These are phyloP conservation scores for Limanda limanda DNA, from an alignment of 2,113 vertebrate genomes.

Conservation along the genomic window DNA sequence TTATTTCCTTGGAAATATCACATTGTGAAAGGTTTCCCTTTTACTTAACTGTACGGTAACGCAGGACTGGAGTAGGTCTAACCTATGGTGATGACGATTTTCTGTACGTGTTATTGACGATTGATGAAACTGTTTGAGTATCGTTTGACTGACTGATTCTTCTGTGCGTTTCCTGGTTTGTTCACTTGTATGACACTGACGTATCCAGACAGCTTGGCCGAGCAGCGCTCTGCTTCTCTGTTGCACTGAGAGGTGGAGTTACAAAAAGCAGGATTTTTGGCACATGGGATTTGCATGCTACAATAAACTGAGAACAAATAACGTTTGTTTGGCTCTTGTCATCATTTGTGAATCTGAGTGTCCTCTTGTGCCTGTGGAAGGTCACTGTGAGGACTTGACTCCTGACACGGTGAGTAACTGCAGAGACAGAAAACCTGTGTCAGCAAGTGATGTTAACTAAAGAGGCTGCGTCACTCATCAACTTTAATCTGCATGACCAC, in stretches of 20 bases:
- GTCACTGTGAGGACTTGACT: not conserved
- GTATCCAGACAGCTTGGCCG: conserved; percentile 82
- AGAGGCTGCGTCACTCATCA: not conserved
- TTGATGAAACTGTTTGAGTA: conserved; percentile 30
- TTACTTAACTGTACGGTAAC: conserved; percentile 86
- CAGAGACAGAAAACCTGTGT: not conserved
- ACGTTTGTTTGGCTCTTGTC: conserved; percentile 32
- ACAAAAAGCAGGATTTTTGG: conserved; percentile 80
- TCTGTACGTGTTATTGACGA: conserved; percentile 63
- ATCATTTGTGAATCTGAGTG: conserved; percentile 13
- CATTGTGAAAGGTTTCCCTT: conserved; percentile 89
- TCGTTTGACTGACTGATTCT: conserved; percentile 73
- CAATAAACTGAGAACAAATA: conserved; percentile 86
- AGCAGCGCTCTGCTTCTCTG: conserved; percentile 84
- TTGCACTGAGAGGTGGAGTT: conserved; percentile 84
- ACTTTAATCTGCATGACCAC: not conserved
- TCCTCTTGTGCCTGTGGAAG: not conserved
- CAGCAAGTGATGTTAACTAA: not conserved
- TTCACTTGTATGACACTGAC: conserved; percentile 79
- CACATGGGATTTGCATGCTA: conserved; percentile 95
- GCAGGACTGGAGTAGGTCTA: conserved; percentile 81
- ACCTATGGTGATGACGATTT: conserved; percentile 60
- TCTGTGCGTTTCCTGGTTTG: conserved; percentile 76
- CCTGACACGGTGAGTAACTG: not conserved
- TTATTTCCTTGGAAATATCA: conserved; percentile 92